Base-by-base conservation (phyloP, 1,140 invertebrate species). In the Drosophila ohnishii region DNA sequence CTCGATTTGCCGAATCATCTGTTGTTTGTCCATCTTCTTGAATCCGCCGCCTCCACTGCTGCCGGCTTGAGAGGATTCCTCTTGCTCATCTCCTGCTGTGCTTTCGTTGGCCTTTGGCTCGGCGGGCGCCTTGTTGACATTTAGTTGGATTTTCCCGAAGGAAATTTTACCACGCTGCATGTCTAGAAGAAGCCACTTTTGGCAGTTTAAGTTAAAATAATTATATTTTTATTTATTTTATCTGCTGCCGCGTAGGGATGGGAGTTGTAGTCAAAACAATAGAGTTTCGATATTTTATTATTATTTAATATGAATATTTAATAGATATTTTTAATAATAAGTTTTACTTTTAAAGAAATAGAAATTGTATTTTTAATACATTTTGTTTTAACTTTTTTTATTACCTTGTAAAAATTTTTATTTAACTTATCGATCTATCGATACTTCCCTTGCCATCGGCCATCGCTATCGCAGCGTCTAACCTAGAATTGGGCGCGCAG, bases 101-200 rank as follows among this genome's bases (percentile, higher is more conserved):
- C 10, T 6, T 58, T 78, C 80, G 22, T 64, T 82, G 11, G 73
- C 73, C 16, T 71, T 86, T 19, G 88, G 48, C 19, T 71, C 58
- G 50, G 57, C 60, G 2, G 80, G 56, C 14, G 71, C 67, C 50
- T 92, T 80, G 5, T 87, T 90, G 62, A 93, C 92, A 75, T 92
- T 93, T 8, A 92, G 69, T 61, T 93, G 92, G 30, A 94, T 94
- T 92, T 94, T 94, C 10, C 94, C 94, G 62, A 94, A 94, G 9
- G 91, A 92, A 66, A 94, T 94, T 60, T 90, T 92, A 79, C 82
- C 82, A 45, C 80, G 86, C 63, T 90, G 86, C 89, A 90, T 90
- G 62, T 32, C 48, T 58, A 5, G 3, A 6, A 30, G 11, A 28
- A 5, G 3, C 10, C 8, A 9, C 11, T 14, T n/a, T 5, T n/a